These are phyloP conservation scores for Parasteatoda lunata DNA, from an alignment of 2,888 invertebrate genomes.

Conservation along the genomic window DNA sequence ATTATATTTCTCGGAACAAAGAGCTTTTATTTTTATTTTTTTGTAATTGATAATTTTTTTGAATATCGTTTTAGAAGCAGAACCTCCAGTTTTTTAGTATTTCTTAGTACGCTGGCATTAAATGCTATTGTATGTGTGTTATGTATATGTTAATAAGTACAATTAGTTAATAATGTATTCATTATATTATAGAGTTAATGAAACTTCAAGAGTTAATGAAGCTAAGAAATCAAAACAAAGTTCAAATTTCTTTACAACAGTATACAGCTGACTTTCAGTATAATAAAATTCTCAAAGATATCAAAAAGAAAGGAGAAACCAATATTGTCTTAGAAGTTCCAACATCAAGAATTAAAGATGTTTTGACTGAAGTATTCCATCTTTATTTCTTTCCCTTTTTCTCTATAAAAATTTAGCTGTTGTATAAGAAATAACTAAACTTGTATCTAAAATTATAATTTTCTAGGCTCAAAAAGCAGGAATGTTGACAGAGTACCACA, in stretches of 20 bases:
- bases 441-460: background rate
- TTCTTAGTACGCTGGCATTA: no score
- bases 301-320: conserved; percentile 92
- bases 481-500: conserved; percentile 96
- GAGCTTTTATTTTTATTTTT: no score
- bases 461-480: conserved; percentile 91
- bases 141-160: no score
- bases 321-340: conserved; percentile 93
- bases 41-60: no score
- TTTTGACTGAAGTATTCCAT: conserved; percentile 80
- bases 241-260: conserved; percentile 64
- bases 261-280: conserved; percentile 62
- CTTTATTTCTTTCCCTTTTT: no score
- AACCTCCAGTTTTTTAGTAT: no score
- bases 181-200: conserved; percentile 45
- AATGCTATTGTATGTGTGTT: no score
- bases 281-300: conserved; percentile 82
- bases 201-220: conserved; percentile 65
- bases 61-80: no score
- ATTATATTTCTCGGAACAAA: no score
- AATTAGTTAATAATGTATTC: no score
- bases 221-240: conserved; percentile 48
- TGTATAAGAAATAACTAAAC: background rate
- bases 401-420: no score
- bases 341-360: conserved; percentile 86